Percentiles rank a stretch among this genome's conserved stretches.
These are phyloP conservation scores for Diabrotica virgifera DNA, from an alignment of 1,140 invertebrate genomes.

Conservation along the genomic window DNA sequence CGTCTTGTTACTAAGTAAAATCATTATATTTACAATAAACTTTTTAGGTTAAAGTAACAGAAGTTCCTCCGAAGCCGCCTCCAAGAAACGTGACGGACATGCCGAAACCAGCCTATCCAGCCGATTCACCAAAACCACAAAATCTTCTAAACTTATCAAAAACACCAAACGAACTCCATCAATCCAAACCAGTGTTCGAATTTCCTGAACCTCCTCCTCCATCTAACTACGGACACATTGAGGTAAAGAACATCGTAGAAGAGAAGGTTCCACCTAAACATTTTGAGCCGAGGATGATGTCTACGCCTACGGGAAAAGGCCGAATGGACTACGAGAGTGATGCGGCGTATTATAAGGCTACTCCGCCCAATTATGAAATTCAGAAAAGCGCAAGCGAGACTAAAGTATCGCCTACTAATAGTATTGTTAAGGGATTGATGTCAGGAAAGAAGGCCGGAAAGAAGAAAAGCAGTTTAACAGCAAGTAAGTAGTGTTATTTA, in stretches of 20 bases:
- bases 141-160: slow-evolving; percentile 6
- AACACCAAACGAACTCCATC: background rate
- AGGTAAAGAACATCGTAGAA: background rate
- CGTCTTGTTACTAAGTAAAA: no score
- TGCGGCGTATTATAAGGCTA: slow-evolving; percentile 29
- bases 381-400: slow-evolving; percentile 31
- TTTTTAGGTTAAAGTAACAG: slow-evolving; percentile 13
- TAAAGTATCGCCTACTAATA: slow-evolving; percentile 47
- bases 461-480: slow-evolving; percentile 69
- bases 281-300: slow-evolving; percentile 39
- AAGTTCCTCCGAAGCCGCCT: slow-evolving; percentile 49
- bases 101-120: slow-evolving; percentile 39
- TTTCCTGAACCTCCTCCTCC: slow-evolving; percentile 30
- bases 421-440: slow-evolving; percentile 45
- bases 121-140: slow-evolving; percentile 37
- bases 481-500: slow-evolving; percentile 53
- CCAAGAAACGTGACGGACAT: slow-evolving; percentile 42
- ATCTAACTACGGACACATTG: background rate
- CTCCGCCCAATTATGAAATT: slow-evolving; percentile 27
- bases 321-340: slow-evolving; percentile 22
- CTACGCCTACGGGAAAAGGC: slow-evolving; percentile 35
- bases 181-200: slow-evolving; percentile 26
- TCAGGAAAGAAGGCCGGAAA: slow-evolving; percentile 51
- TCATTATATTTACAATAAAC: no score
- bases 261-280: slow-evolving; percentile 14